Percentiles rank a stretch among this genome's conserved stretches.
Evolutionary conservation across 2,113 vertebrate species (phyloP).

Genomic region (Bufo bufo): DNA sequence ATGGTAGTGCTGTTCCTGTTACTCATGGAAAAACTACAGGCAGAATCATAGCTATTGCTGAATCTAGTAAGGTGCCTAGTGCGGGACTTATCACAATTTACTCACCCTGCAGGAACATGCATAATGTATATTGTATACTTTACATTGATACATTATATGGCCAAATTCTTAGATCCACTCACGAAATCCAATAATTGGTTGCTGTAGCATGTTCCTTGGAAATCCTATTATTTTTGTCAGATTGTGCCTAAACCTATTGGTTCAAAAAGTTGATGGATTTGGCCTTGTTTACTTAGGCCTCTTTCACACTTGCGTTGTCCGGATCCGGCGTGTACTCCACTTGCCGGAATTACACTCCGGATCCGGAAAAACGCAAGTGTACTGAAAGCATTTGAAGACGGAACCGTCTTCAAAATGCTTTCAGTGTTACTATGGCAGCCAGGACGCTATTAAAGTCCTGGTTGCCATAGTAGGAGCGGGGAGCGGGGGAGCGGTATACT

Average conservation of each 20-base stretch:
- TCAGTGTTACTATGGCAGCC: too few species aligned
- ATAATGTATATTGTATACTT: background rate
- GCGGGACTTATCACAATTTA: background rate
- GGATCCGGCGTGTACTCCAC: too few species aligned
- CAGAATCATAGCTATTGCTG: background rate
- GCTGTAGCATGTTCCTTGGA: background rate
- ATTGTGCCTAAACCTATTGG: background rate
- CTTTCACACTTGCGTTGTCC: too few species aligned
- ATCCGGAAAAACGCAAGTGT: too few species aligned
- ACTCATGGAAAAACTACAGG: background rate
- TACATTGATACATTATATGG: background rate
- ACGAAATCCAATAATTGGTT: background rate
- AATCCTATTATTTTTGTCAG: background rate
- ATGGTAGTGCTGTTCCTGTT: slow-evolving; percentile 31
- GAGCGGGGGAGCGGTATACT: too few species aligned
- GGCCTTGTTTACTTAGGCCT: too few species aligned
- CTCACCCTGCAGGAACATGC: background rate
- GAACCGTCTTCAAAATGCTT: too few species aligned
- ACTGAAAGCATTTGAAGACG: too few species aligned
- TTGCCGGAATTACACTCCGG: too few species aligned
- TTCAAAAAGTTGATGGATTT: background rate
- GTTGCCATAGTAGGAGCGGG: too few species aligned
- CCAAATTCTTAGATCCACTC: background rate
- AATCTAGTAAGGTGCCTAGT: background rate
- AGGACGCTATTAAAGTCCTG: too few species aligned